Base-by-base conservation (phyloP, 2,113 vertebrate genomes). In the Bujurquina vittata region DNA sequence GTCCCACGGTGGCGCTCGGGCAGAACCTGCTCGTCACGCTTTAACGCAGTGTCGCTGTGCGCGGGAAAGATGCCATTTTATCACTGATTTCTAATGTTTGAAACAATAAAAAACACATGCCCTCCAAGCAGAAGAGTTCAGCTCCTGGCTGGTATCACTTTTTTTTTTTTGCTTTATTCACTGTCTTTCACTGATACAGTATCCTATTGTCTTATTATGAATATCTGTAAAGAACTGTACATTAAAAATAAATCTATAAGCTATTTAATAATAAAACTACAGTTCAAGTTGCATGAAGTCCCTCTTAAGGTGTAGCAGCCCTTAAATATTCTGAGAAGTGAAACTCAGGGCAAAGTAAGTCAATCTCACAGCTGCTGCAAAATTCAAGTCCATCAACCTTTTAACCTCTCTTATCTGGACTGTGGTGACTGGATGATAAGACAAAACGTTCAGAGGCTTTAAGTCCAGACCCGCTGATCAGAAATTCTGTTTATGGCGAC, bases 291-390 rank as follows among this genome's bases (percentile, higher is more conserved):
- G 43, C 20, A 26, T 20, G 20, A 31, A 17, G 43, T 52, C 3
- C 43, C 43, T 52, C 0, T 17, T 72, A 29, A 49, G 46, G 15
- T 67, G 22, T 26, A 37, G 55, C 74, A 76, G 23, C 29, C 15
- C 31, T 7, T 14, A 40, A 22, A 10, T 57, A 60, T 17, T 43
- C 75, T 76, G 74, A 76, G 37, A 76, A 35, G 74, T 59, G 74
- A 76, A 59, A 76, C 4, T 20, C 23, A 15, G 56, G 74, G 37
- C 57, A 76, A 26, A 76, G 56, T 12, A 43, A 58, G 22, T 59
- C 74, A 74, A 15, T 35, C 35, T 74, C 35, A 37, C 20, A 17
- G 29, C 65, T 52, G 52, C 72, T 35, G 52, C 49, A 15, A 57
- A 75, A 57, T 11, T 76, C 74, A 43, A 59, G 22, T 15, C 23